phyloP scores from a whole-genome alignment of 2,888 invertebrate genomes.

The Melinaea marsaeus region DNA sequence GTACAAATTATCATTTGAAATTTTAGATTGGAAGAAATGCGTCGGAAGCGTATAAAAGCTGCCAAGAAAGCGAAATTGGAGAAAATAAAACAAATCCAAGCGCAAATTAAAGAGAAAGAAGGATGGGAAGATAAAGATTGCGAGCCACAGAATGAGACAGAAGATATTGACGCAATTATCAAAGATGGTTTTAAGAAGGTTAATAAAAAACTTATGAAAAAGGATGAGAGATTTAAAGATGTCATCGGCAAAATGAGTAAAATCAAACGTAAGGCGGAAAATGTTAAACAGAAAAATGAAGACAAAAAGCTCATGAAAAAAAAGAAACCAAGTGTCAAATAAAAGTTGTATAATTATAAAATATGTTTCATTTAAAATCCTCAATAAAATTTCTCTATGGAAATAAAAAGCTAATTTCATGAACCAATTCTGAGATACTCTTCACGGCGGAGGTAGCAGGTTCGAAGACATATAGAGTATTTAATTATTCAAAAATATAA shows the following conservation, averaged over 20 bases:
- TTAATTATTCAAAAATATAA: no score
- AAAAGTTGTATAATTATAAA: slow-evolving; percentile 22
- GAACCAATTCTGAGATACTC: no score
- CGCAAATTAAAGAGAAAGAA: slow-evolving; percentile 46
- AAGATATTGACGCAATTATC: slow-evolving; percentile 56
- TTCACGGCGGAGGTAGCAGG: no score
- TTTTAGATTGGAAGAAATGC: slow-evolving; percentile 67
- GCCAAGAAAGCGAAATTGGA: slow-evolving; percentile 67
- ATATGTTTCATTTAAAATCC: slow-evolving; percentile 17
- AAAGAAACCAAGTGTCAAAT: slow-evolving; percentile 38
- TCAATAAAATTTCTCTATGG: slow-evolving; percentile 3
- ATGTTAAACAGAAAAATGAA: slow-evolving; percentile 38
- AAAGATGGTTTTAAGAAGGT: slow-evolving; percentile 61
- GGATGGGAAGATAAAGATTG: slow-evolving; percentile 37
- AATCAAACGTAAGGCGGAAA: slow-evolving; percentile 67
- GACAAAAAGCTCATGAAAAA: slow-evolving; percentile 37
- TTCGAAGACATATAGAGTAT: no score
- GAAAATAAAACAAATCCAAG: slow-evolving; percentile 59
- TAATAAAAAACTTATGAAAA: slow-evolving; percentile 68
- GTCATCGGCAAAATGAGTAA: slow-evolving; percentile 68
- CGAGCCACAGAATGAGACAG: slow-evolving; percentile 37
- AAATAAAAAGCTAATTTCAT: slow-evolving; percentile 11
- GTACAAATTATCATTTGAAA: no score
- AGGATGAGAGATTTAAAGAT: slow-evolving; percentile 67
- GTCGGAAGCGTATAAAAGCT: slow-evolving; percentile 60